phyloP scores from a whole-genome alignment of 2,113 vertebrate genomes.

The Epinephelus moara region DNA sequence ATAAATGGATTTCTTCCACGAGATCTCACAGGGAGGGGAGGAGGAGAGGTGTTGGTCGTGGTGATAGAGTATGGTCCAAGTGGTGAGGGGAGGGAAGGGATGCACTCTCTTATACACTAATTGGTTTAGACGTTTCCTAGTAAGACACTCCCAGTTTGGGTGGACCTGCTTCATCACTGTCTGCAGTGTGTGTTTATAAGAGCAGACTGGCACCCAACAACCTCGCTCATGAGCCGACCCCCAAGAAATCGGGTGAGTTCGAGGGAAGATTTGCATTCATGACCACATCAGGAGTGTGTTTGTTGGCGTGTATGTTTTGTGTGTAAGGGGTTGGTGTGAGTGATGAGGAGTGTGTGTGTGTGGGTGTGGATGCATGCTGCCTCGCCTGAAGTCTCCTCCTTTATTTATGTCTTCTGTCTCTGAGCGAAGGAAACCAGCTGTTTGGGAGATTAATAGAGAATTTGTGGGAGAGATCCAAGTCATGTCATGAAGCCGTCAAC shows the following conservation, averaged over 20 bases:
- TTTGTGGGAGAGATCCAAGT: slow-evolving; percentile 5
- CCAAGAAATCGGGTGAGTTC: slow-evolving; percentile 89
- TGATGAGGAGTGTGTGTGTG: slow-evolving; percentile 1
- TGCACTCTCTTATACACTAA: slow-evolving; percentile 83
- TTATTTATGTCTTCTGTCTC: slow-evolving; percentile 36
- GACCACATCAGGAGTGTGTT: slow-evolving; percentile 10
- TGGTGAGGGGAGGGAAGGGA: slow-evolving; percentile 67
- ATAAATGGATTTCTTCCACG: slow-evolving; percentile 91
- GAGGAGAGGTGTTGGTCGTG: slow-evolving; percentile 69
- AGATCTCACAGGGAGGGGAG: slow-evolving; percentile 76
- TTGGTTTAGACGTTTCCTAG: slow-evolving; percentile 85
- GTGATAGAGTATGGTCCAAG: slow-evolving; percentile 60
- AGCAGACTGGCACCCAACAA: slow-evolving; percentile 60
- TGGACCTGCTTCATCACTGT: slow-evolving; percentile 74
- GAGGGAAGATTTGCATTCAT: slow-evolving; percentile 36
- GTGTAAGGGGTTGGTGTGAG: not conserved
- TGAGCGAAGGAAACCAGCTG: slow-evolving; percentile 12
- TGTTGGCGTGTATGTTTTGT: slow-evolving; percentile 27
- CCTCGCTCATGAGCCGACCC: slow-evolving; percentile 85
- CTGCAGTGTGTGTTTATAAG: slow-evolving; percentile 84
- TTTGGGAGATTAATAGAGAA: slow-evolving; percentile 18
- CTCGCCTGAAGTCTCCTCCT: slow-evolving; percentile 56
- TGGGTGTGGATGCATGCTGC: slow-evolving; percentile 74
- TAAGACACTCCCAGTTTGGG: slow-evolving; percentile 92
- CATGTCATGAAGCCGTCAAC: not conserved